A percentile compares a stretch with the other conserved stretches of the same genome.
Conservation (phyloP, 2,888 invertebrate genomes). For the Sympetrum striolatum region DNA sequence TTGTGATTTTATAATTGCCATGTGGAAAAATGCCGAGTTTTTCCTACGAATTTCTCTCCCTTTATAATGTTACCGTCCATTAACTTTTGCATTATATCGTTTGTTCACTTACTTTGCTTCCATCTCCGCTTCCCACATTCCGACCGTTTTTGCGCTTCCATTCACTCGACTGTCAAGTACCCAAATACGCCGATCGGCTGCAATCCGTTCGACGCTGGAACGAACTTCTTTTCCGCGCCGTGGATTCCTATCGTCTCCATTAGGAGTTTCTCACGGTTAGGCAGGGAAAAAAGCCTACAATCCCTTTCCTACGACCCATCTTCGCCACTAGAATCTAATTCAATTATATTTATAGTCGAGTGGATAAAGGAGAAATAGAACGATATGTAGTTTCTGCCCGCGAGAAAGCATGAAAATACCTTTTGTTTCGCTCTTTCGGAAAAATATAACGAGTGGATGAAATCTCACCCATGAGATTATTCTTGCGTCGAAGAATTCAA, state of each 20-base stretch:
- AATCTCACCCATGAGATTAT: neutral
- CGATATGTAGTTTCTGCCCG: neutral
- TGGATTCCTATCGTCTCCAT: neutral
- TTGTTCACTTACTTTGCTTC: neutral
- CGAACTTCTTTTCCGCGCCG: neutral
- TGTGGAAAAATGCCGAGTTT: no score
- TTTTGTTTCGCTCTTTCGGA: neutral
- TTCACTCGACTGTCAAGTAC: neutral
- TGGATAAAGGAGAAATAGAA: constrained; percentile 28
- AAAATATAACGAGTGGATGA: neutral
- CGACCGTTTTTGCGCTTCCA: neutral
- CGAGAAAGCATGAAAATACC: constrained; percentile 26
- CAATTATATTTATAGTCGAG: constrained; percentile 34
- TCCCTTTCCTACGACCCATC: neutral
- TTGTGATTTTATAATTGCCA: no score
- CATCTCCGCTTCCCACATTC: neutral
- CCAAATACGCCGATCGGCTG: neutral
- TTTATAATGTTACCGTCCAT: no score
- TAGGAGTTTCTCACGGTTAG: neutral
- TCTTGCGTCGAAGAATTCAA: neutral
- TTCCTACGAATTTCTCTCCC: no score
- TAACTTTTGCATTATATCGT: neutral
- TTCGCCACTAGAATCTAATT: constrained; percentile 4
- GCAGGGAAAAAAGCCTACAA: neutral
- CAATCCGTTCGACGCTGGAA: neutral